Conservation (phyloP, 2,888 invertebrate species). For the Phytoseiulus persimilis region DNA sequence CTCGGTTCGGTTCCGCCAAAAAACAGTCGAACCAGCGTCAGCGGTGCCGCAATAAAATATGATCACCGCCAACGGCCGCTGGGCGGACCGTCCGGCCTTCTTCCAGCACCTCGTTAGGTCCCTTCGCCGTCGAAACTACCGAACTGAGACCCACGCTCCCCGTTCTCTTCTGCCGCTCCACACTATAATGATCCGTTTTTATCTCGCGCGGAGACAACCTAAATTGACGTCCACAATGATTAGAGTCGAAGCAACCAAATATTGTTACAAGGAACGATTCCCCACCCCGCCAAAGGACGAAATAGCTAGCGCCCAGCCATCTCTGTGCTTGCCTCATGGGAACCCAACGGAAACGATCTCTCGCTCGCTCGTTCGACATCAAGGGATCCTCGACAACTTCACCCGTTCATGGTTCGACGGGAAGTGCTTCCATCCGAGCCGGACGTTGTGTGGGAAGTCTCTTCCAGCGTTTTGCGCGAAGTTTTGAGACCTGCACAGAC, state of each 20-base stretch:
- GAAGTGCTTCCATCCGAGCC: no score
- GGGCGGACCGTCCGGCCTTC: neutral
- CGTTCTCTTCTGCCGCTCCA: neutral
- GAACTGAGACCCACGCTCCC: neutral
- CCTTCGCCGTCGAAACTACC: neutral
- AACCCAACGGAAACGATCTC: no score
- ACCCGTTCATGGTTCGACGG: no score
- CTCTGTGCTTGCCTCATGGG: no score
- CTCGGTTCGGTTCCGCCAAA: neutral
- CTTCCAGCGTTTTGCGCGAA: no score
- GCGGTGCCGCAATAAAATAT: neutral
- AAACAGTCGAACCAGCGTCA: neutral
- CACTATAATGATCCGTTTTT: constrained; percentile 5
- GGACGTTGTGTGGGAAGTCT: no score
- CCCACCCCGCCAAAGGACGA: neutral
- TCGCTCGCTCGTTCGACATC: no score
- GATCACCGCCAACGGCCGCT: neutral
- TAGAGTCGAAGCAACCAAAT: neutral
- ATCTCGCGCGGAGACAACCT: neutral
- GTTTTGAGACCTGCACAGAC: no score
- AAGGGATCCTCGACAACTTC: no score
- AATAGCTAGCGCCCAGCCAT: no score
- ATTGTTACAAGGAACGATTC: neutral
- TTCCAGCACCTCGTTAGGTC: neutral
- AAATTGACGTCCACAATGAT: neutral